Evolutionary conservation across 2,797 vertebrate species (phyloP).

Genomic region (Lerista edwardsae): DNA sequence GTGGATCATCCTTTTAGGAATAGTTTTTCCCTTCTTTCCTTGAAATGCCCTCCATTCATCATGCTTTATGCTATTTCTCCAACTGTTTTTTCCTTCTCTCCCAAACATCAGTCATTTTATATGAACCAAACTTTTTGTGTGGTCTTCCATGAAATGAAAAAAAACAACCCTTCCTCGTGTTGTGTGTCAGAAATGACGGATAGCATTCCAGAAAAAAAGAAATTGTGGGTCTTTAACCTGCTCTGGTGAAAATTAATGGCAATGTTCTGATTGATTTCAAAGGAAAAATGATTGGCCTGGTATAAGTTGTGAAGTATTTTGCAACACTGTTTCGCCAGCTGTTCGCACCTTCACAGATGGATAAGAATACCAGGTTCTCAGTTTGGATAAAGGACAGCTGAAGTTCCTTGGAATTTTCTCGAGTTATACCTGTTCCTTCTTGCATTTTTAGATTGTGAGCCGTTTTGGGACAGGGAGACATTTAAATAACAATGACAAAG

Average conservation of each 20-base stretch:
- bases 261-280: constrained; percentile 26
- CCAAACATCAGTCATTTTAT: background rate
- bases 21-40: background rate
- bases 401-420: background rate
- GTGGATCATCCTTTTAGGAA: background rate
- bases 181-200: constrained; percentile 6
- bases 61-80: background rate
- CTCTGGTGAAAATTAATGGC: constrained; percentile 18
- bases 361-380: background rate
- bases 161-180: constrained; percentile 23
- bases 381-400: background rate
- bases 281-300: constrained; percentile 20
- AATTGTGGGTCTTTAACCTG: background rate
- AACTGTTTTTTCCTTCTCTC: background rate
- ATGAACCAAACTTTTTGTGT: constrained; percentile 16
- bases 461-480: too few relatives aligned
- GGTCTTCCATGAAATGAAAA: background rate
- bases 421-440: background rate
- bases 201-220: constrained; percentile 22
- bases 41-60: background rate
- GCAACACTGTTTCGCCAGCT: constrained; percentile 24
- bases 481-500: too few relatives aligned
- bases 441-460: too few relatives aligned
- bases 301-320: background rate
- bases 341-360: background rate